Evolutionary conservation across 2,113 vertebrate species (phyloP), one percentile per base, ranked within the genome.

Genomic region (Hypanus sabinus): DNA sequence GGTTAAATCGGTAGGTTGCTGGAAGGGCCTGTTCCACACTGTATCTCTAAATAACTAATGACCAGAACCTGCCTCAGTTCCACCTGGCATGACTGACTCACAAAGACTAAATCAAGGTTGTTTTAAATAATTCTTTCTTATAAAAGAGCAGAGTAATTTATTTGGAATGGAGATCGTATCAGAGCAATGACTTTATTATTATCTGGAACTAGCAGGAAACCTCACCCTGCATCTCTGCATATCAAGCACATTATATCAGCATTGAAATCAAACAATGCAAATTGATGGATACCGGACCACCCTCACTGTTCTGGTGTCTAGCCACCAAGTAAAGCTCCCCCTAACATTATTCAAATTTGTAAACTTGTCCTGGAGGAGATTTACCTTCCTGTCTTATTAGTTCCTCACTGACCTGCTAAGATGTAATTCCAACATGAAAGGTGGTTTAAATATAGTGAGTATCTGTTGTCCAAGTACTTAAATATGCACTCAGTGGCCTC

Each of bases 251-350:
- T 68, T 33, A n/a, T 65, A 90, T 33, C 30, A 33, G 14, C 57
- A 90, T 20, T n/a, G 85, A 90, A 90, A 33, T 33, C n/a, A 68
- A 90, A 65, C 85, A 90, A 65, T 65, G n/a, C 18, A 20, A 90
- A 12, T 24, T 9, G 24, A 65, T 18, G 16, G n/a, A 73, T 16
- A 22, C 71, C 18, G 14, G 12, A 90, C 27, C 27, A 90, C 60
- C 57, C 60, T 33, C n/a, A 33, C n/a, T 33, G 85, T 68, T 65
- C 85, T 20, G 57, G 30, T 33, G 14, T 90, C 33, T 16, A 18
- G 14, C n/a, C 60, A 30, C 60, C 30, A 36, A 9, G 18, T 65
- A 3, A 90, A 65, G 1, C 85, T 65, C 16, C 85, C 60, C 83
- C 30, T 65, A 65, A 46, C 1, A 46, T 46, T 33, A 62, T 65